Conservation (phyloP, 2,888 invertebrate species). For the Mesoligia furuncula region DNA sequence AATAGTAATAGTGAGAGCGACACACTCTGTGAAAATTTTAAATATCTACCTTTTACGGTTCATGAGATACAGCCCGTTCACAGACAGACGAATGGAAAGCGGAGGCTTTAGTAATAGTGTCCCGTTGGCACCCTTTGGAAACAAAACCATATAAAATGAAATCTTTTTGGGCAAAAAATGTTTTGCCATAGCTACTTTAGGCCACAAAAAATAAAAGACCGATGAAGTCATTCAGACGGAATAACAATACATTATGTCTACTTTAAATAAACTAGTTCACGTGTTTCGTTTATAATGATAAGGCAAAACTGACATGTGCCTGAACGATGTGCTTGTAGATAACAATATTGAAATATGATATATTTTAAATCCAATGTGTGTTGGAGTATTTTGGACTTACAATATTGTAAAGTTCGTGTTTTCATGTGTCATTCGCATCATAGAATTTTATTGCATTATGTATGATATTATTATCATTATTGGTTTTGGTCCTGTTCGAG, state of each 20-base stretch:
- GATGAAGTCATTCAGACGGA: conserved; percentile 34
- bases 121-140: neutral
- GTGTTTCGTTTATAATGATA: conserved; percentile 44
- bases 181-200: neutral
- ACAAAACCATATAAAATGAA: neutral
- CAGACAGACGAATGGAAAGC: neutral
- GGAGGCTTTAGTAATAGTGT: neutral
- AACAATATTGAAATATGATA: conserved; percentile 26
- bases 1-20: neutral
- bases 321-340: conserved; percentile 38
- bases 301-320: conserved; percentile 32
- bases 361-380: conserved; percentile 10
- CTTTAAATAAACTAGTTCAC: conserved; percentile 54
- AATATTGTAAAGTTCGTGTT: neutral
- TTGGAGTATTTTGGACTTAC: neutral
- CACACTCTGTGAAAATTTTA: neutral
- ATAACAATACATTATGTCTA: conserved; percentile 27
- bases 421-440: neutral
- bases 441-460: neutral
- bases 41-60: neutral
- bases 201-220: conserved; percentile 41
- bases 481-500: neutral
- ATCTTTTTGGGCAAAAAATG: neutral
- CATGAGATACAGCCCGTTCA: neutral
- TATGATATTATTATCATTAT: too few species aligned